Evolutionary conservation across 2,797 vertebrate genomes (phyloP), one percentile per base, ranked within the genome.

Genomic region (Spinus olivaceus): DNA sequence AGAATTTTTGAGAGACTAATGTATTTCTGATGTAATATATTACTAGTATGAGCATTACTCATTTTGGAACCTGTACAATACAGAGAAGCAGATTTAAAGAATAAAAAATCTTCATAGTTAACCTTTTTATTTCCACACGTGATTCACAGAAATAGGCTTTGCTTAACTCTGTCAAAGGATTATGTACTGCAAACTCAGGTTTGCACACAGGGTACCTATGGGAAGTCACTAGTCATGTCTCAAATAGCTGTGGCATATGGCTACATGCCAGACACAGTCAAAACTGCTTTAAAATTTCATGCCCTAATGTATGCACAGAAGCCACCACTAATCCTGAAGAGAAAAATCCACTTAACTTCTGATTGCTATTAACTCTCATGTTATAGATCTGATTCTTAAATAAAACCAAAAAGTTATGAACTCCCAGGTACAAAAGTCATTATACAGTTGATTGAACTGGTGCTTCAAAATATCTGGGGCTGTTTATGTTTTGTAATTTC

Each of bases 181-280:
- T 64, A 33, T 2, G 3, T 41, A 23, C 11, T 66, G 49, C 24
- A 54, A 81, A 59, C 24, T 82, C 28, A 59, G 14, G 20, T 24
- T 66, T 71, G 16, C 10, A 71, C 15, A 9, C 21, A 44, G 37
- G 14, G 5, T 78, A n/a, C 20, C 11, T 21, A 21, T 35, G 41
- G 22, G 32, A 70, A 66, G 17, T 71, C n/a, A n/a, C 9, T 25
- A 24, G 23, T 54, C 22, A 27, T 0, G 1, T 24, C 27, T 12
- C 44, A 39, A 32, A 35, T 5, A 63, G 14, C 25, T 2, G 1
- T 23, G 35, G 27, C 8, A 11, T 24, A 28, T 7, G 25, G 21
- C 4, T 35, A 4, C 2, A 0, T 24, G 27, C 9, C n/a, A 9
- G n/a, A 27, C 22, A 27, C 15, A 30, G 8, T 60, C 32, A 35